Evolutionary conservation across 2,888 invertebrate genomes (phyloP), one percentile per base, ranked within the genome.

Genomic region (Sinodicranocentrus sp.): DNA sequence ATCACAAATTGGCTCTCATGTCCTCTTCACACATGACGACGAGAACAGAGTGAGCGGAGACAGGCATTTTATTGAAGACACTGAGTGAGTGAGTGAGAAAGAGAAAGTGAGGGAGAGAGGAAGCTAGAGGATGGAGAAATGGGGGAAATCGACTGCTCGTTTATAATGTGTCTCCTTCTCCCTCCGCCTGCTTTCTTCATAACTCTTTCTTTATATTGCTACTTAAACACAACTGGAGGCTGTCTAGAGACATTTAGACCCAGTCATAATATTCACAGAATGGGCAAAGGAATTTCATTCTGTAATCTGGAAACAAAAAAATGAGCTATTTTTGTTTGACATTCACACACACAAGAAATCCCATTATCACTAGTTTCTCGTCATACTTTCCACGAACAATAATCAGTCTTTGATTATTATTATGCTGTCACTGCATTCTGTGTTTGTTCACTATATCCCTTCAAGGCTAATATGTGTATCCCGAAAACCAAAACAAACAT

Each of bases 1-100:
- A 68, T 77, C 77, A 68, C 77, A 77, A 77, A 77, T 77, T 77
- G 68, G 67, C 77, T 77, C 67, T 68, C 43, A 68, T 77, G 77
- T 77, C 77, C 77, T 77, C 54, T 77, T 76, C 76, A 65, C 73
- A 73, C 76, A 76, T 76, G 61, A 76, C 28, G 61, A 61, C 33
- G 57, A 72, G 33, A 71, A 54, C 23, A n/a, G 65, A 23, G 25
- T 13, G 68, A 65, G 57, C 59, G 68, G 52, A 72, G 59, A 72
- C 59, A 54, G 52, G 26, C 71, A 43, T 71, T 71, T 71, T 71
- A 68, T 68, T 44, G 68, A 48, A 68, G 68, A 52, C 65, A 65
- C 68, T 68, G 68, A 68, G 25, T 44, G 68, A 68, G 52, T 68
- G 52, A 68, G 52, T n/a, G 28, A 44, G 26, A 68, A 17, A 25